A percentile compares a stretch with the other conserved stretches of the same genome.
phyloP scores from a whole-genome alignment of 2,888 invertebrate species.

The Brachypterus glaber region DNA sequence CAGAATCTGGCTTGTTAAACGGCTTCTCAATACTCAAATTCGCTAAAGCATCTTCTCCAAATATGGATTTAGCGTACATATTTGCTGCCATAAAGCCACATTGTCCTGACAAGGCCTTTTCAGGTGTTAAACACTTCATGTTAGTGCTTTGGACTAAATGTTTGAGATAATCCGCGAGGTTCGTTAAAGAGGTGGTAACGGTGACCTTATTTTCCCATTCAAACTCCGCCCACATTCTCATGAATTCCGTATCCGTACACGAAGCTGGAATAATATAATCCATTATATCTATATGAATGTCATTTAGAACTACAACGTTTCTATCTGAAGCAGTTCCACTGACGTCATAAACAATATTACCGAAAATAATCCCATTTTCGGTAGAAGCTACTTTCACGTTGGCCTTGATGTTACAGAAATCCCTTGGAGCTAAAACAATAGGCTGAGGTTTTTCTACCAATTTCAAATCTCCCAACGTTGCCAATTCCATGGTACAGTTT shows the following conservation, averaged over 20 bases:
- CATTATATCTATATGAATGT: conserved; percentile 99
- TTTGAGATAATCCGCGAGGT: conserved; percentile 84
- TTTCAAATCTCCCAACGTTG: conserved; percentile 94
- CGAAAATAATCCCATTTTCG: conserved; percentile 99
- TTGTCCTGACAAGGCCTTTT: conserved; percentile 91
- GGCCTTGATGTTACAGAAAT: conserved; percentile 97
- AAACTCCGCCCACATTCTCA: conserved; percentile 99
- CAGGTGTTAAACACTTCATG: conserved; percentile 98
- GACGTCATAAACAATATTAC: conserved; percentile 97
- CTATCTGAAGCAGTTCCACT: conserved; percentile 85
- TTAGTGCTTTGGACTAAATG: conserved; percentile 92
- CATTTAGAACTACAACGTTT: conserved; percentile 96
- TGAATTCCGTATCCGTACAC: conserved; percentile 92
- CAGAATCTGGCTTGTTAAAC: conserved; percentile 73
- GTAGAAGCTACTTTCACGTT: conserved; percentile 99
- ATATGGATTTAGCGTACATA: conserved; percentile 95
- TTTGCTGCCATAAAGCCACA: conserved; percentile 99
- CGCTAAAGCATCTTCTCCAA: conserved; percentile 97
- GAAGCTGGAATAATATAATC: conserved; percentile 95
- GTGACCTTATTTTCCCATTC: conserved; percentile 99
- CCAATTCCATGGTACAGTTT: conserved; percentile 94
- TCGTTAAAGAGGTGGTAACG: conserved; percentile 87
- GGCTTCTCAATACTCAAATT: conserved; percentile 98
- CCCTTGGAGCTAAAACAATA: conserved; percentile 90
- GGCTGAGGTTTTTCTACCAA: conserved; percentile 96